Percentiles rank a stretch among this genome's conserved stretches.
Evolutionary conservation across 1,140 invertebrate species (phyloP).

Genomic region (Bombus pascuorum): DNA sequence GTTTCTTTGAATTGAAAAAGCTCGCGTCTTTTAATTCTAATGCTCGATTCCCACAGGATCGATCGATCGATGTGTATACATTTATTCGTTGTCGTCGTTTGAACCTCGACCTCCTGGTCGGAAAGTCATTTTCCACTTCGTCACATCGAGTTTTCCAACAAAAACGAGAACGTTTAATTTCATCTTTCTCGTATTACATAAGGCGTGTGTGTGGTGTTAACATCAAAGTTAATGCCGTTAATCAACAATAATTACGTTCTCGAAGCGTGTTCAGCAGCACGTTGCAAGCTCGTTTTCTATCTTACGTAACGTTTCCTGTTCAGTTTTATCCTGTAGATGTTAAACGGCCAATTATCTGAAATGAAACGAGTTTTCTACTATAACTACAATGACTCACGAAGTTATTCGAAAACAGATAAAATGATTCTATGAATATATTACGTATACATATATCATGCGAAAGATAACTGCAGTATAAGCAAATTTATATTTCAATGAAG

Average conservation of each 20-base stretch:
- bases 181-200: background rate
- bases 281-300: background rate
- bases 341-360: background rate
- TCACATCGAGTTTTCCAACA: background rate
- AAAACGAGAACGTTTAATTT: background rate
- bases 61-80: no score
- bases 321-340: background rate
- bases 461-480: no score
- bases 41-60: background rate
- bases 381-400: background rate
- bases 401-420: background rate
- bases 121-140: background rate
- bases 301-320: background rate
- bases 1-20: background rate
- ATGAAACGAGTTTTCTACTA: background rate
- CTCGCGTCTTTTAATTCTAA: background rate
- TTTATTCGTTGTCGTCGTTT: background rate
- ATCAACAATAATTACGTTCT: constrained; percentile 12
- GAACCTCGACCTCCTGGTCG: background rate
- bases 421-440: background rate
- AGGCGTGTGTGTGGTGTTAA: no score
- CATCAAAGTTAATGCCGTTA: background rate
- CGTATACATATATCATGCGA: background rate
- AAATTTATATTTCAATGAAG: no score
- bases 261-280: background rate